Evolutionary conservation across 53 echinoderm and acorn worm species (phyloP).

Genomic region (Luidia sarsii): DNA sequence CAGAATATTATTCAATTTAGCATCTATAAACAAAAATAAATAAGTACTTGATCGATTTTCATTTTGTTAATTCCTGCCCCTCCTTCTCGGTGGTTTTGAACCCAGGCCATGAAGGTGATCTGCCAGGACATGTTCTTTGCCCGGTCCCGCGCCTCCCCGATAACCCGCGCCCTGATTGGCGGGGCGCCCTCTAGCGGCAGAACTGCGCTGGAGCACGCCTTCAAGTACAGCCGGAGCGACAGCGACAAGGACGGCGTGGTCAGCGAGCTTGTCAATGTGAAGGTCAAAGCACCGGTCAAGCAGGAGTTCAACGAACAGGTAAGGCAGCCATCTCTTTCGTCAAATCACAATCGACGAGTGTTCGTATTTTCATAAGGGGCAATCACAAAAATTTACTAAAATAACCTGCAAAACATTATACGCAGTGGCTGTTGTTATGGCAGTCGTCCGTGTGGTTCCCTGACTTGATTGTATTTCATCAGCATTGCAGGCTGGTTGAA

Average conservation of each 20-base stretch:
- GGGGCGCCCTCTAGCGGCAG: conserved; percentile 70
- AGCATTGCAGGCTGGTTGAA: no score
- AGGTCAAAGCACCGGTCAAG: conserved; percentile 75
- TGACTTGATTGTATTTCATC: no score
- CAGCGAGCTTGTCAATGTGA: conserved; percentile 73
- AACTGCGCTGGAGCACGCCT: conserved; percentile 81
- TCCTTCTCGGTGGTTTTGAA: no score
- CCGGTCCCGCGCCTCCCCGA: conserved; percentile 68
- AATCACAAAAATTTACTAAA: no score
- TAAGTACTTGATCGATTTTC: neutral
- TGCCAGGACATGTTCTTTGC: conserved; percentile 99
- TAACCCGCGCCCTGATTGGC: conserved; percentile 66
- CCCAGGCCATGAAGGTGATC: conserved; percentile 87
- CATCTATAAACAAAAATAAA: no score
- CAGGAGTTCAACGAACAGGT: conserved; percentile 87
- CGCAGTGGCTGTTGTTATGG: no score
- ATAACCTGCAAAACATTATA: no score
- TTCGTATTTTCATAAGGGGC: no score
- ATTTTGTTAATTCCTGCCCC: neutral
- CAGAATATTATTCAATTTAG: no score
- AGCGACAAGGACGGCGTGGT: conserved; percentile 87
- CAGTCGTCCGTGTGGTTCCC: no score
- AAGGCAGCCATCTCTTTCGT: neutral
- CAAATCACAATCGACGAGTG: no score
- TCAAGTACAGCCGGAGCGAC: conserved; percentile 71